phyloP scores from a whole-genome alignment of 2,888 invertebrate species.

The Metellina segmentata region DNA sequence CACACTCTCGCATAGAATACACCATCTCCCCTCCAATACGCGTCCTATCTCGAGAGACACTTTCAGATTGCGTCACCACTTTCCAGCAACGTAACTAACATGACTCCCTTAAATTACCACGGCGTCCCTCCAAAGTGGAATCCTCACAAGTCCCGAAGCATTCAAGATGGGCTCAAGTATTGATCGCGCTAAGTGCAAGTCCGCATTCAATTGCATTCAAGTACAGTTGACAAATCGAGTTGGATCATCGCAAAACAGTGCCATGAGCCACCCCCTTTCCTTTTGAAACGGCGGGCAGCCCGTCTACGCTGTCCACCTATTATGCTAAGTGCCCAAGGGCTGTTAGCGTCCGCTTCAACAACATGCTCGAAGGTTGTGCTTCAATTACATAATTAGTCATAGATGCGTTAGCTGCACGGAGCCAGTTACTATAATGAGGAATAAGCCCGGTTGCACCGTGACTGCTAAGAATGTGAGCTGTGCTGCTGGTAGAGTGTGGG shows the following conservation, averaged over 20 bases:
- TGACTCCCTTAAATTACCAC: not conserved
- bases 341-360: constrained; percentile 21
- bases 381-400: constrained; percentile 45
- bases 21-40: not conserved
- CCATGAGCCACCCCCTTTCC: constrained; percentile 30
- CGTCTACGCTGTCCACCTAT: constrained; percentile 27
- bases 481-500: not conserved
- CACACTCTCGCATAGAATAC: not conserved
- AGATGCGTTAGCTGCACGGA: constrained; percentile 33
- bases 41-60: not conserved
- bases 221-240: constrained; percentile 56
- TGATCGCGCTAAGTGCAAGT: constrained; percentile 33
- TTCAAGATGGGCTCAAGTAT: constrained; percentile 29
- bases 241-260: constrained; percentile 8
- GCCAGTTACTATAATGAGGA: constrained; percentile 57
- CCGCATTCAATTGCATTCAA: constrained; percentile 41
- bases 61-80: not conserved
- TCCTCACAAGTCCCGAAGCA: not conserved
- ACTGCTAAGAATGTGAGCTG: constrained; percentile 13
- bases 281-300: constrained; percentile 25
- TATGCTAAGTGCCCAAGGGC: constrained; percentile 61
- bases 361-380: constrained; percentile 1
- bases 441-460: not conserved
- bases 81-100: not conserved
- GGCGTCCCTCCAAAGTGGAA: not conserved